These are phyloP conservation scores for Diorhabda elongata DNA, from an alignment of 1,140 invertebrate genomes.

Conservation along the genomic window DNA sequence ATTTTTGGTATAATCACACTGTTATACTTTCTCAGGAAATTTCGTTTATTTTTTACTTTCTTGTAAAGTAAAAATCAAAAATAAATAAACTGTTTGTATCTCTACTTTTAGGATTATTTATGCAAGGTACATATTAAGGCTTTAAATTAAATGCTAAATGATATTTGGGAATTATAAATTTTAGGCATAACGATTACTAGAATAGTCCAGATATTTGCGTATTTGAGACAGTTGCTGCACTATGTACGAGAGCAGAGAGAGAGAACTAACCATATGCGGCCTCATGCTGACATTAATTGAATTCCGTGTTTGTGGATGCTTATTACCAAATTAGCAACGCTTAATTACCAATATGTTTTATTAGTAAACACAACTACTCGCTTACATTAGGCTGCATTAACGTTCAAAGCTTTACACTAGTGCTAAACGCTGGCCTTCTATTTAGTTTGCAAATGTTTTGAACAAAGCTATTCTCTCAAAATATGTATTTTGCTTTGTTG, in stretches of 20 bases:
- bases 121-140: neutral
- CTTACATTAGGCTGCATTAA: constrained; percentile 44
- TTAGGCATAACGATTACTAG: neutral
- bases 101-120: too few relatives aligned
- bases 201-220: neutral
- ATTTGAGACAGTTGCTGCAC: neutral
- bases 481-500: constrained; percentile 18
- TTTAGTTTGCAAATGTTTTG: constrained; percentile 9
- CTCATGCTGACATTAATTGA: constrained; percentile 41
- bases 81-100: too few relatives aligned
- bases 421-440: constrained; percentile 18
- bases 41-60: too few relatives aligned
- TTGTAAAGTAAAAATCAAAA: too few relatives aligned
- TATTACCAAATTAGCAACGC: constrained; percentile 50
- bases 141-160: neutral
- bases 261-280: neutral
- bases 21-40: too few relatives aligned
- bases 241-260: neutral
- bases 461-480: constrained; percentile 16
- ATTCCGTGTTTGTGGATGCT: constrained; percentile 49
- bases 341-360: constrained; percentile 50
- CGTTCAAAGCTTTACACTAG: constrained; percentile 41
- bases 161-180: neutral
- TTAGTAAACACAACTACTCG: constrained; percentile 45
- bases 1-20: too few relatives aligned